These are phyloP conservation scores for Glomeris marginata DNA, from an alignment of 2,888 invertebrate species.

Conservation along the genomic window DNA sequence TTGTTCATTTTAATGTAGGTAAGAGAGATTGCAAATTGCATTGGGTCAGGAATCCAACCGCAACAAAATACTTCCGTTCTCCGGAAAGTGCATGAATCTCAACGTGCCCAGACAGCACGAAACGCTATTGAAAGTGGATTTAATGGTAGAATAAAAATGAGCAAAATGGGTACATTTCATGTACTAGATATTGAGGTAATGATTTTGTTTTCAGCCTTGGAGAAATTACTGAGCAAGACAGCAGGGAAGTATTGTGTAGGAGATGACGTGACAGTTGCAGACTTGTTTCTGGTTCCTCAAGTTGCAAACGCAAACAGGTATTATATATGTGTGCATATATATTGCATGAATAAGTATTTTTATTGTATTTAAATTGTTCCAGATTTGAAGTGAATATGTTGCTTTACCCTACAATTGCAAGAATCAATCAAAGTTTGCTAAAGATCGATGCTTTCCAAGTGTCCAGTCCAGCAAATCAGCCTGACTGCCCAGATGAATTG, in stretches of 20 bases:
- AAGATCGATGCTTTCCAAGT: constrained; percentile 79
- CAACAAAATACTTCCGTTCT: constrained; percentile 82
- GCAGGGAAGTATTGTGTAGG: constrained; percentile 89
- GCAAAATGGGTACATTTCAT: background rate
- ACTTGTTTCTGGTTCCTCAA: constrained; percentile 89
- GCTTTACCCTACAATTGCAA: constrained; percentile 72
- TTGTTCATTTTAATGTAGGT: constrained; percentile 28
- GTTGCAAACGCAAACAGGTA: constrained; percentile 80
- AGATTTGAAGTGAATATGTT: constrained; percentile 85
- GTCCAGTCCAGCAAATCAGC: constrained; percentile 81
- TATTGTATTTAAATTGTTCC: too few species aligned
- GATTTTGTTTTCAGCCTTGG: constrained; percentile 49
- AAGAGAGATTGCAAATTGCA: constrained; percentile 76
- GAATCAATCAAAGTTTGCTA: constrained; percentile 71
- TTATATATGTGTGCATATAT: background rate
- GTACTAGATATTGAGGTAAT: background rate
- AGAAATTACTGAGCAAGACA: constrained; percentile 63
- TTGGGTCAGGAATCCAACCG: constrained; percentile 90
- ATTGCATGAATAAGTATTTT: background rate
- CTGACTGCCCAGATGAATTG: constrained; percentile 59
- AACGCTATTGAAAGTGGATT: constrained; percentile 86
- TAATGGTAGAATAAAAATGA: constrained; percentile 31
- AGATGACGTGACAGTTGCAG: constrained; percentile 83
- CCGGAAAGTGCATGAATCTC: constrained; percentile 48
- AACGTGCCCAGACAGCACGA: constrained; percentile 82